Evolutionary conservation across 2,797 vertebrate genomes (phyloP).

Genomic region (Diglossa cyanea): DNA sequence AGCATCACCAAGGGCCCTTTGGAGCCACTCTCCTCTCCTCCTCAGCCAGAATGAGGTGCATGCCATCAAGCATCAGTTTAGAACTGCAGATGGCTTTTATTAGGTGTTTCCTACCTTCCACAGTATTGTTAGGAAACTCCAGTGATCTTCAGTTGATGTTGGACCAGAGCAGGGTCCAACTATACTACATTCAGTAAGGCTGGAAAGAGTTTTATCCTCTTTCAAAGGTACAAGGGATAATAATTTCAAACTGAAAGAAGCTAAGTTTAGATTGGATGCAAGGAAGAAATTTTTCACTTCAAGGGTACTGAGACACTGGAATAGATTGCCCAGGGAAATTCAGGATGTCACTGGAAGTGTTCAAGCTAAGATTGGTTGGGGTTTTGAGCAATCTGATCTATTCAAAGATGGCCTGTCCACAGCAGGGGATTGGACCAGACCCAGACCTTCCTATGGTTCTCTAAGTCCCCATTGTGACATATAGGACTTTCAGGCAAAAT

Average conservation of each 20-base stretch:
- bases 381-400: background rate
- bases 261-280: background rate
- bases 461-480: fast-evolving
- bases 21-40: background rate
- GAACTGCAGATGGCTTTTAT: background rate
- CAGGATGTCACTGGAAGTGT: background rate
- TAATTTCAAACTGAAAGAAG: background rate
- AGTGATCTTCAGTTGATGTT: background rate
- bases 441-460: background rate
- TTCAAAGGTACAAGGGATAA: background rate
- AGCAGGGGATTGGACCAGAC: background rate
- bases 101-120: background rate
- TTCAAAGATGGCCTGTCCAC: background rate
- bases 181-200: background rate
- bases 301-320: background rate
- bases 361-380: background rate
- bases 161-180: background rate
- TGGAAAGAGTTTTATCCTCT: background rate
- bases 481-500: background rate
- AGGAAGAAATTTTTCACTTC: background rate
- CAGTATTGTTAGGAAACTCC: background rate
- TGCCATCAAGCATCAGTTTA: background rate
- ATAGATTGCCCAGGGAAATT: background rate
- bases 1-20: background rate
- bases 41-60: background rate